A percentile compares a stretch with the other conserved stretches of the same genome.
Evolutionary conservation across 2,888 invertebrate species (phyloP).

Genomic region (Drosophila phalerata): DNA sequence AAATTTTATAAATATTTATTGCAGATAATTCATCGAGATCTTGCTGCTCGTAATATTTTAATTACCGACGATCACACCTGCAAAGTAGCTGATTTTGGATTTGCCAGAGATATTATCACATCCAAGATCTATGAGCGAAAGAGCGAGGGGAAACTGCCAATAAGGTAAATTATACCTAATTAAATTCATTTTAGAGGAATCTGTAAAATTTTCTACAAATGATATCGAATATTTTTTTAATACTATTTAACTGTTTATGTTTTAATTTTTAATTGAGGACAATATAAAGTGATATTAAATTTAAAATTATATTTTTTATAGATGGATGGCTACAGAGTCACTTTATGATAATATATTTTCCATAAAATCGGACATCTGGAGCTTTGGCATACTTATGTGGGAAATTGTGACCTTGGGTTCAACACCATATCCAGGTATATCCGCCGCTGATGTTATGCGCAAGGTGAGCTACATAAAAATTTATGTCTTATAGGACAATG

Average conservation of each 20-base stretch:
- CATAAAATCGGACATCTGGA: constrained; percentile 97
- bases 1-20: constrained; percentile 67
- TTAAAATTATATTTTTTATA: constrained; percentile 65
- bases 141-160: constrained; percentile 92
- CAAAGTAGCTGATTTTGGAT: constrained; percentile 97
- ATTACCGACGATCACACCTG: constrained; percentile 95
- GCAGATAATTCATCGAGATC: constrained; percentile 94
- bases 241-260: too few species aligned
- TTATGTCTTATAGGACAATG: not conserved
- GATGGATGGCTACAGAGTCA: constrained; percentile 99
- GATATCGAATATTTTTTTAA: too few species aligned
- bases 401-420: constrained; percentile 98
- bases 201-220: too few species aligned
- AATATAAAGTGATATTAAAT: not conserved
- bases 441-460: constrained; percentile 95
- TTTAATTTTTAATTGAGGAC: not conserved
- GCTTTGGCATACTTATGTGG: constrained; percentile 97
- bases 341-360: constrained; percentile 97
- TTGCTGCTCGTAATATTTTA: constrained; percentile 95
- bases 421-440: constrained; percentile 97
- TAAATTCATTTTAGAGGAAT: not conserved
- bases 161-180: constrained; percentile 86
- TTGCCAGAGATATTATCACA: constrained; percentile 94
- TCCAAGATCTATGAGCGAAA: constrained; percentile 96
- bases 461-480: constrained; percentile 87